These are phyloP conservation scores for Malurus alboscapulatus DNA, from an alignment of 2,113 vertebrate genomes.

Conservation along the genomic window DNA sequence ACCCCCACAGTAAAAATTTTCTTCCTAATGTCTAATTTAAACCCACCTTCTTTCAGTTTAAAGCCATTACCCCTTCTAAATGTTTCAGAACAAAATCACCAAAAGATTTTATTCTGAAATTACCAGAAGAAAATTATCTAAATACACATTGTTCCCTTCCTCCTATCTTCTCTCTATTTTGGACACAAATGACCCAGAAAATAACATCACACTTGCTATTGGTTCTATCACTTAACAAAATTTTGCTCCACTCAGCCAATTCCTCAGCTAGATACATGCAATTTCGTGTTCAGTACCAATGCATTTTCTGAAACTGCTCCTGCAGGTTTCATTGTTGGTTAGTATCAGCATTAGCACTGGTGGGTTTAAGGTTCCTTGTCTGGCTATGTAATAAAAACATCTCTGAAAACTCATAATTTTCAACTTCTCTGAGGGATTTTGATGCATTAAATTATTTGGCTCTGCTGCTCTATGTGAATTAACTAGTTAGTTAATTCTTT, in stretches of 20 bases:
- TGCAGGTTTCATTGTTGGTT: not conserved
- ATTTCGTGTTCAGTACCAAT: not conserved
- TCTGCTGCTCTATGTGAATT: not conserved
- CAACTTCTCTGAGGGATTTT: not conserved
- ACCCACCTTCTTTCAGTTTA: not conserved
- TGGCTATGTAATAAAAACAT: not conserved
- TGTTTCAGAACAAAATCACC: not conserved
- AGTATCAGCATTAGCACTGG: not conserved
- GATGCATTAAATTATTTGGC: not conserved
- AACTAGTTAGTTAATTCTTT: constrained; percentile 7
- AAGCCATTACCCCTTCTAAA: not conserved
- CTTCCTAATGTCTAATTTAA: not conserved
- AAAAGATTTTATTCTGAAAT: not conserved
- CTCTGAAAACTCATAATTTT: constrained; percentile 4
- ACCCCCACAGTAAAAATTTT: not conserved
- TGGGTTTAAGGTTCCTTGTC: not conserved
- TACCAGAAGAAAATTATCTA: not conserved
- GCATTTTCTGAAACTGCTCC: not conserved
- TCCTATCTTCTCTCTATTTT: not conserved
- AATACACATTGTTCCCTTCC: not conserved
- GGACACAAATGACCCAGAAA: not conserved
- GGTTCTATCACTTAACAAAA: not conserved
- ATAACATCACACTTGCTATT: not conserved
- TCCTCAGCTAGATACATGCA: not conserved
- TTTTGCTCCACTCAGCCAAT: not conserved